Percentiles rank a stretch among this genome's conserved stretches.
Evolutionary conservation across 2,113 vertebrate genomes (phyloP).

Genomic region (Capreolus pygargus): DNA sequence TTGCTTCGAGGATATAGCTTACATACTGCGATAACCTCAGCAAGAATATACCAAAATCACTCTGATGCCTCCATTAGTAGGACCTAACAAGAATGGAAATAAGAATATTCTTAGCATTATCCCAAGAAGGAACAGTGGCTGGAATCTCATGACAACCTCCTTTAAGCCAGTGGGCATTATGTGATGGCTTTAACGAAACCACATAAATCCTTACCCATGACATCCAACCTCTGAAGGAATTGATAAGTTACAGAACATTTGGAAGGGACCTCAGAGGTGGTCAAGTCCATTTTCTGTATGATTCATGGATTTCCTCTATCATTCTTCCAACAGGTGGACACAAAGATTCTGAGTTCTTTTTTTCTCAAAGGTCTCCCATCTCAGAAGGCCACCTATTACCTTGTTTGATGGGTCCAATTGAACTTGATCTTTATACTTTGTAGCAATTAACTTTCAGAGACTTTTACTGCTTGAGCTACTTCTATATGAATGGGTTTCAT

Average conservation of each 20-base stretch:
- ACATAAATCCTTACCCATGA: not conserved
- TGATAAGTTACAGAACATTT: not conserved
- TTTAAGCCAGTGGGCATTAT: rapidly evolving
- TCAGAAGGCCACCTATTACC: not conserved
- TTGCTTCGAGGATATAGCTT: not conserved
- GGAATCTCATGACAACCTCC: not conserved
- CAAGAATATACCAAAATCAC: not conserved
- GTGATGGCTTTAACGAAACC: not conserved
- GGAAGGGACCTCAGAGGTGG: not conserved
- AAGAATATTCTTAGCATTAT: not conserved
- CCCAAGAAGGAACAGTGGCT: not conserved
- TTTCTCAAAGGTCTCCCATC: not conserved
- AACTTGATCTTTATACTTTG: not conserved
- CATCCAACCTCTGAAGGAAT: not conserved
- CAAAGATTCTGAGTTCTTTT: not conserved
- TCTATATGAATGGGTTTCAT: not conserved
- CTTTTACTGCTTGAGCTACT: not conserved
- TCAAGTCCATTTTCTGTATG: not conserved
- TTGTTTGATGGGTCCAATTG: not conserved
- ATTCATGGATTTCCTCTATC: not conserved
- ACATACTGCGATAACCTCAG: not conserved
- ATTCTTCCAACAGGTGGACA: not conserved
- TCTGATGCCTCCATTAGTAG: not conserved
- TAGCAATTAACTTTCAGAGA: not conserved
- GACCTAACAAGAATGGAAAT: not conserved